Base-by-base conservation (phyloP, 2,113 vertebrate genomes). In the Nymphicus hollandicus region DNA sequence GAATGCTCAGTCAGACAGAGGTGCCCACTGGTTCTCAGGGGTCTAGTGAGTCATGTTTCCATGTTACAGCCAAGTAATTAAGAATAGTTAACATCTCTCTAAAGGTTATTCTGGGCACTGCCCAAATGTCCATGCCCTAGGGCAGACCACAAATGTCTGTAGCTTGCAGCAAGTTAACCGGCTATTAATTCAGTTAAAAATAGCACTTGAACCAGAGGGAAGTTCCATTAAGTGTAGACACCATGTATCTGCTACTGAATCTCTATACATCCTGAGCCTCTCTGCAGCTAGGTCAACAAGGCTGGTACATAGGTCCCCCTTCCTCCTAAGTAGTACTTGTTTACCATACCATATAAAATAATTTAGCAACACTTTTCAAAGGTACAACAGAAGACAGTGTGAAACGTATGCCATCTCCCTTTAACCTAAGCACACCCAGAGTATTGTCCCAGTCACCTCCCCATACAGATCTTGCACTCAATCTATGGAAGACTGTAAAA, bases 41-140 rank as follows among this genome's bases (percentile, higher is more conserved):
- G 1, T 23, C 64, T 31, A 28, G n/a, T 0, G 0, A 55, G 13
- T 7, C 33, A 17, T 0, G 0, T 28, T 73, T 69, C 58, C 39
- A 81, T 46, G 35, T 63, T 76, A 50, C 29, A 89, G 74, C 6
- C 56, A 80, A 56, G 52, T 31, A 69, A 85, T 74, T 65, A 68
- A 52, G 53, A 55, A 14, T 0, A 87, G 44, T 85, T 88, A 79
- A 80, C 47, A 29, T 39, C 27, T 86, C 58, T 49, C 65, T 44
- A 41, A 71, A 83, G 85, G 71, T 87, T 91, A 80, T 1, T 2
- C 43, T 49, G 61, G 78, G 39, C 39, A 25, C 61, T 88, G 44
- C 13, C 47, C 85, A 95, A 28, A 33, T 18, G 13, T 19, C 66
- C 46, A 47, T 56, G 55, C 79, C 46, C 37, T 13, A 47, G 49